Evolutionary conservation across 1,140 invertebrate species (phyloP).

Genomic region (Aphelenchoides besseyi): DNA sequence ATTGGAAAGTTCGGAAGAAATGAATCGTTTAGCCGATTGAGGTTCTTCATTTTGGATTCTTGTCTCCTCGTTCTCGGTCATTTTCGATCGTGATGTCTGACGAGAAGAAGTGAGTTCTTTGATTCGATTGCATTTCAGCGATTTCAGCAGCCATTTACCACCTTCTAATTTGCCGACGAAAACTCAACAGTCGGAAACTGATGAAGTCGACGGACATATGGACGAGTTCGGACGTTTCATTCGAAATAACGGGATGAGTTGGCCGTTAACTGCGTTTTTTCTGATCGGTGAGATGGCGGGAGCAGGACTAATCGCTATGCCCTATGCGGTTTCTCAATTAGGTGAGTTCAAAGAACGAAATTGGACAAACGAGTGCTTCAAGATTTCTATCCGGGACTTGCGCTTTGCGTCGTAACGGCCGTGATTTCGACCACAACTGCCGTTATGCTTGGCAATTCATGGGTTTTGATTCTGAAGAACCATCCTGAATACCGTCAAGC

Average conservation of each 20-base stretch:
- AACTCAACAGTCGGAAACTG: no score
- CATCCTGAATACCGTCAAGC: background rate
- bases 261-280: background rate
- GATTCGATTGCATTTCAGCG: no score
- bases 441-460: background rate
- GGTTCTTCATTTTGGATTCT: no score
- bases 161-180: no score
- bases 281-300: background rate
- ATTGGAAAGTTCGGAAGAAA: no score
- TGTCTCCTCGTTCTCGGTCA: no score
- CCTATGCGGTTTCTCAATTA: background rate
- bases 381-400: background rate
- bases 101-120: no score
- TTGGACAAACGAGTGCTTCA: background rate
- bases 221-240: background rate
- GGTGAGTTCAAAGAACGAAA: background rate
- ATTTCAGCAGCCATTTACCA: no score
- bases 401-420: background rate
- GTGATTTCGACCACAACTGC: background rate
- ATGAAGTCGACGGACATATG: no score
- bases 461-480: background rate
- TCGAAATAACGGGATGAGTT: background rate
- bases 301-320: background rate
- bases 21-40: no score
- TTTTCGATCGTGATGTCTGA: no score